These are phyloP conservation scores for Otis tarda DNA, from an alignment of 2,113 vertebrate species.

Conservation along the genomic window DNA sequence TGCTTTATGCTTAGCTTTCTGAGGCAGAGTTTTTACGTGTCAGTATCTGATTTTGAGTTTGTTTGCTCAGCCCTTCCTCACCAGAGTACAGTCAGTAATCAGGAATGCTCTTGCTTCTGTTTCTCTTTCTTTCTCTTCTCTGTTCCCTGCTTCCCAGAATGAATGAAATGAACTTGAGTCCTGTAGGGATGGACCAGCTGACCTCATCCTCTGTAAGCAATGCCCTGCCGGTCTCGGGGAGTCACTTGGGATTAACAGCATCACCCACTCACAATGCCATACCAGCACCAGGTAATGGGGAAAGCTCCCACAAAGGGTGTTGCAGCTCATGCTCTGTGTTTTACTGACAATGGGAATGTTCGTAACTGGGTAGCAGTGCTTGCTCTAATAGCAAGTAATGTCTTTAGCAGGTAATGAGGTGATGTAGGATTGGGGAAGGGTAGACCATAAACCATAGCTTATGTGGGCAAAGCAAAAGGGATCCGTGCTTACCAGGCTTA, in stretches of 20 bases:
- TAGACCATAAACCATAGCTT: neutral
- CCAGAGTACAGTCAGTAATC: neutral
- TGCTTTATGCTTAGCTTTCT: neutral
- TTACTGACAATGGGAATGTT: neutral
- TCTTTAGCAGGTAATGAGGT: neutral
- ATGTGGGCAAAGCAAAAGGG: neutral
- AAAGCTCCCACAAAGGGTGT: neutral
- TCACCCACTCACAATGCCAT: constrained; percentile 93
- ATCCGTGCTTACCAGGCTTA: neutral
- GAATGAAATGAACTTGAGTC: constrained; percentile 98
- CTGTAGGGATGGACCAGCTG: constrained; percentile 98
- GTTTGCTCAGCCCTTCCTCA: neutral
- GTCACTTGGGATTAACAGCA: constrained; percentile 89
- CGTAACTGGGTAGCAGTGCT: neutral
- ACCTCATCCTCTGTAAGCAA: constrained; percentile 90
- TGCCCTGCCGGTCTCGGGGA: constrained; percentile 77
- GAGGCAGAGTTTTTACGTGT: neutral
- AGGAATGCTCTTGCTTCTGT: neutral
- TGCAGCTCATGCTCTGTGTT: neutral
- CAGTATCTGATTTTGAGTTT: neutral
- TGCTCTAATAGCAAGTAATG: neutral
- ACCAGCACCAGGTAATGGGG: constrained; percentile 83
- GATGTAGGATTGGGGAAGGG: neutral
- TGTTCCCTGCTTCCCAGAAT: constrained; percentile 77
- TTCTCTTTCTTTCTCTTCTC: neutral